Percentiles rank a stretch among this genome's conserved stretches.
phyloP scores from a whole-genome alignment of 2,797 vertebrate genomes.

The Buceros bicornis region DNA sequence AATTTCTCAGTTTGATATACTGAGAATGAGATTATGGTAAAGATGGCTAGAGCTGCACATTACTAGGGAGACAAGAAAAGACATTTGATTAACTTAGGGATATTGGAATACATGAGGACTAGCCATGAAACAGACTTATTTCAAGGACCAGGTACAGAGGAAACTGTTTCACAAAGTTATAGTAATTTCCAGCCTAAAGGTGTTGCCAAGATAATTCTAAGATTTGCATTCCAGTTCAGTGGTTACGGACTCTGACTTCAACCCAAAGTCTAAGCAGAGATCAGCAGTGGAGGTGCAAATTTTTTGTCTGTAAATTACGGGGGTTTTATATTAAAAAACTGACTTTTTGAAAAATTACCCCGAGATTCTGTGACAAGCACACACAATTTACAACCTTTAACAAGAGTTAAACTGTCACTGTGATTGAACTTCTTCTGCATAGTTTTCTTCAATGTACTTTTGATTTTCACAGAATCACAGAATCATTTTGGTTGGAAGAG shows the following conservation, averaged over 20 bases:
- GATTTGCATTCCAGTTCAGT: neutral
- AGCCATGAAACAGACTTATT: neutral
- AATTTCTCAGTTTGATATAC: neutral
- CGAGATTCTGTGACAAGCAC: neutral
- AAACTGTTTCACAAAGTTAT: neutral
- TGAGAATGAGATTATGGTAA: neutral
- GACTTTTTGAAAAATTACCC: neutral
- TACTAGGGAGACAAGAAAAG: neutral
- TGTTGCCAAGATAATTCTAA: neutral
- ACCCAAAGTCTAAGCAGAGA: neutral
- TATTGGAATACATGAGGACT: neutral
- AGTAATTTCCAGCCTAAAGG: neutral
- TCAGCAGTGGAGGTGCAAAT: neutral
- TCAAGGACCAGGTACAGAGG: neutral
- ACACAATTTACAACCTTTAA: neutral
- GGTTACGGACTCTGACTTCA: neutral
- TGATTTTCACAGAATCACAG: neutral
- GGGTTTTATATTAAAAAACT: too few relatives aligned
- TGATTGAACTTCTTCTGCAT: conserved; percentile 30
- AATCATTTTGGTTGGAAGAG: too few relatives aligned
- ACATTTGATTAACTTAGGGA: neutral
- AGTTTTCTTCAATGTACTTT: neutral
- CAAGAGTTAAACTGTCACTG: neutral
- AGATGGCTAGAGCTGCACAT: neutral
- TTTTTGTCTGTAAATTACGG: neutral